Evolutionary conservation across 1,140 invertebrate species (phyloP).

Genomic region (Caenorhabditis remanei): DNA sequence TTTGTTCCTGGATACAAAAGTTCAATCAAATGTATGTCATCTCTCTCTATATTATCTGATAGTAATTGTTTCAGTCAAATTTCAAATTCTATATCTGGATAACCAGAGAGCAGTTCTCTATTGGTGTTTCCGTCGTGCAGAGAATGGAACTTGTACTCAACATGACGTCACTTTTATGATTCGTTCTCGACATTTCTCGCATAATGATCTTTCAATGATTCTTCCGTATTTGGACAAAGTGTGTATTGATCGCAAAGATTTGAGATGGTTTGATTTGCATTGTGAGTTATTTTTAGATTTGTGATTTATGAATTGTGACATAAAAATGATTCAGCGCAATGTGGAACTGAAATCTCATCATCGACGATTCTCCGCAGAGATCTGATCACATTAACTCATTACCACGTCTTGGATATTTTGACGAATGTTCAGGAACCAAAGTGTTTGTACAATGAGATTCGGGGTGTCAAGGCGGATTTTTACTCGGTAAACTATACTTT

Average conservation of each 20-base stretch:
- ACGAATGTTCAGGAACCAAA: constrained; percentile 64
- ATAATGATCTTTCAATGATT: constrained; percentile 62
- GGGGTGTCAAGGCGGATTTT: constrained; percentile 53
- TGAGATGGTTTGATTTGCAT: constrained; percentile 65
- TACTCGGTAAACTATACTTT: not conserved
- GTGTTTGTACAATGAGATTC: constrained; percentile 31
- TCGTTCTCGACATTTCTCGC: constrained; percentile 58
- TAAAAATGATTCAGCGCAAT: constrained; percentile 52
- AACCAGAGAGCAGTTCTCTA: constrained; percentile 62
- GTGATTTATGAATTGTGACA: not conserved
- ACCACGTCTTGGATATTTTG: constrained; percentile 59
- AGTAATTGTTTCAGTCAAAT: constrained; percentile 57
- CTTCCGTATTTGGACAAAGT: constrained; percentile 60
- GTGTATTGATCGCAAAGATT: constrained; percentile 50
- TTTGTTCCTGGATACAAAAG: constrained; percentile 48
- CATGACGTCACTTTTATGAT: constrained; percentile 62
- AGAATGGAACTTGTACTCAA: constrained; percentile 58
- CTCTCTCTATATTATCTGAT: not conserved
- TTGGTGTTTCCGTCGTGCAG: constrained; percentile 51
- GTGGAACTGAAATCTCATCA: constrained; percentile 57
- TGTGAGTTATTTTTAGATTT: constrained; percentile 50
- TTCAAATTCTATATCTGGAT: constrained; percentile 59
- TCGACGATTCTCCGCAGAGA: constrained; percentile 55
- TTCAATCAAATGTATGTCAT: not conserved
- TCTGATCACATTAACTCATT: constrained; percentile 60